phyloP scores from a whole-genome alignment of 2,888 invertebrate genomes.

The Platycheirus albimanus region DNA sequence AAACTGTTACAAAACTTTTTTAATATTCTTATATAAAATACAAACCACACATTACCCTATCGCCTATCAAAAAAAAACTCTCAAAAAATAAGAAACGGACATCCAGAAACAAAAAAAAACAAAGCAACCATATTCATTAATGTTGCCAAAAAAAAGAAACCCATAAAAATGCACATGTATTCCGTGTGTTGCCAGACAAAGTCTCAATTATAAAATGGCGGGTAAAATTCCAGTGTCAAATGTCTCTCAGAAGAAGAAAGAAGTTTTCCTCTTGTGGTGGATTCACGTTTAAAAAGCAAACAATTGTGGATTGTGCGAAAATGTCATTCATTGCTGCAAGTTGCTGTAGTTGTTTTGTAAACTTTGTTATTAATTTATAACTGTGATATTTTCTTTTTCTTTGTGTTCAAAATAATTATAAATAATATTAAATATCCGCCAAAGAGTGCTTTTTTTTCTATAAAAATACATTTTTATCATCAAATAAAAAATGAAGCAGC shows the following conservation, averaged over 20 bases:
- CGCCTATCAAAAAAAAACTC: too few species aligned
- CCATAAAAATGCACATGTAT: conserved; percentile 49
- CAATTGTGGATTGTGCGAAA: conserved; percentile 18
- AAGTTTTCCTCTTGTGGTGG: conserved; percentile 53
- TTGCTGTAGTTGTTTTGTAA: neutral
- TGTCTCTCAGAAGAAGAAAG: too few species aligned
- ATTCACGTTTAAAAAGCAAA: conserved; percentile 47
- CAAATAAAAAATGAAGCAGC: conserved; percentile 15
- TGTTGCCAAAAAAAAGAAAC: conserved; percentile 36
- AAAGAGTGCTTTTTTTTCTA: neutral
- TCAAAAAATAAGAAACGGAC: too few species aligned
- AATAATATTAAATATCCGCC: too few species aligned
- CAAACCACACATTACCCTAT: conserved; percentile 35
- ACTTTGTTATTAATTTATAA: neutral
- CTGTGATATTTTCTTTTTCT: neutral
- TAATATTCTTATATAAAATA: too few species aligned
- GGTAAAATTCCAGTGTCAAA: conserved; percentile 66
- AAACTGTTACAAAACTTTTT: too few species aligned
- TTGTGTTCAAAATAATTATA: neutral
- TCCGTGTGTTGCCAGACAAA: conserved; percentile 66
- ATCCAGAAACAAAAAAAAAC: too few species aligned
- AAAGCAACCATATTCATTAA: too few species aligned
- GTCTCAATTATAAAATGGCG: conserved; percentile 45
- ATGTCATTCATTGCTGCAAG: neutral
- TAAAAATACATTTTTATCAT: neutral